Base-by-base conservation (phyloP, 2,797 vertebrate genomes). In the Poecilia gillii region DNA sequence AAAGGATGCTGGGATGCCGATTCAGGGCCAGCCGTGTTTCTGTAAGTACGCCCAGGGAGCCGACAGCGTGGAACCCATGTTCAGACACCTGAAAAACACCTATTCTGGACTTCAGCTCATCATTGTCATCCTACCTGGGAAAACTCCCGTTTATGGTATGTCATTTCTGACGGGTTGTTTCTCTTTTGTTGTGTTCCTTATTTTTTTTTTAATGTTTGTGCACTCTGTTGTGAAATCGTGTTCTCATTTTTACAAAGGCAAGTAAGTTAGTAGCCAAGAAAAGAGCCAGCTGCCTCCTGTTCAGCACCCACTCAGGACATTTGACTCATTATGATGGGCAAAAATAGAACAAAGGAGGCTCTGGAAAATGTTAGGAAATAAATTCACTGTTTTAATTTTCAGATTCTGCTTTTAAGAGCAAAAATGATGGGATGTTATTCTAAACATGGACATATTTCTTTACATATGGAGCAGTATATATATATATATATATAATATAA, bases 51-150 rank as follows among this genome's bases (percentile, higher is more conserved):
- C 99, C 25, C 98, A 99, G 94, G 99, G 99, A 36, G 98, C 98
- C 0, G 98, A 99, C 96, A 99, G 98, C 0, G 98, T 99, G 95
- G 98, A 99, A 95, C 98, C 98, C 86, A 99, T 99, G 98, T 99
- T 99, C 93, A 97, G 98, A 90, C 98, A 99, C 89, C 93, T 99
- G 87, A 99, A 99, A 92, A 97, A 99, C 96, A 99, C 98, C 11
- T 99, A 99, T 6, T 97, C 99, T 45, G 98, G 98, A 49, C 96
- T 99, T 87, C 99, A 99, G 94, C 97, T 99, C 84, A 99, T 99
- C 78, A 99, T 99, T 77, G 98, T 99, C 94, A 99, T 99, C 80
- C 95, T 99, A 55, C 98, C 99, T 0, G 98, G 99, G 36, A 99
- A 99, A 91, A 99, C 98, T 0, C 99, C 98, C 0, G 98, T 99